Conservation (phyloP, 2,797 vertebrate genomes). For the Choloepus didactylus region DNA sequence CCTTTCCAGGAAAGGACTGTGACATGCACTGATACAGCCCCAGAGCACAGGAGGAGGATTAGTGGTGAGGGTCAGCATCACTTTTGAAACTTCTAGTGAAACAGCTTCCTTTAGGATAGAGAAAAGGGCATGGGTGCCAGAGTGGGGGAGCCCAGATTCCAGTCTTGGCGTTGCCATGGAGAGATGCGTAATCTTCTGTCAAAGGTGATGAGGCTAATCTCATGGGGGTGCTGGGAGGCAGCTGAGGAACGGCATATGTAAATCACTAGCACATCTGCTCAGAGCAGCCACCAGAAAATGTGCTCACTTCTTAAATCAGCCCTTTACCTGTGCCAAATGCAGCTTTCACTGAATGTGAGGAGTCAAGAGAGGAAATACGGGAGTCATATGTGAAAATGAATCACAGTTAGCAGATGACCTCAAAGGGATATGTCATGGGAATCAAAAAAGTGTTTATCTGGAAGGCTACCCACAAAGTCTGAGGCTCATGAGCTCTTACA, state of each 20-base stretch:
- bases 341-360: not conserved
- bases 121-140: not conserved
- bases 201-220: not conserved
- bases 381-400: not conserved
- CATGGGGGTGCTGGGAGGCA: not conserved
- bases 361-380: not conserved
- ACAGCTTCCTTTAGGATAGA: not conserved
- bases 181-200: not conserved
- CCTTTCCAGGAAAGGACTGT: not conserved
- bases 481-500: not conserved
- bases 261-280: not conserved
- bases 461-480: not conserved
- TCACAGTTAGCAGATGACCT: constrained; percentile 20
- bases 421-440: constrained; percentile 55
- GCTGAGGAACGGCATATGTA: not conserved
- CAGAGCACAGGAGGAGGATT: no score
- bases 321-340: not conserved
- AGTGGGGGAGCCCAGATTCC: not conserved
- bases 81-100: no score
- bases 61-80: no score
- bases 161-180: not conserved
- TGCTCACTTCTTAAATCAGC: not conserved
- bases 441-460: constrained; percentile 45
- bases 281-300: not conserved
- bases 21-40: no score